A percentile compares a stretch with the other conserved stretches of the same genome.
phyloP scores from a whole-genome alignment of 2,113 vertebrate genomes.

The Ciconia boyciana region DNA sequence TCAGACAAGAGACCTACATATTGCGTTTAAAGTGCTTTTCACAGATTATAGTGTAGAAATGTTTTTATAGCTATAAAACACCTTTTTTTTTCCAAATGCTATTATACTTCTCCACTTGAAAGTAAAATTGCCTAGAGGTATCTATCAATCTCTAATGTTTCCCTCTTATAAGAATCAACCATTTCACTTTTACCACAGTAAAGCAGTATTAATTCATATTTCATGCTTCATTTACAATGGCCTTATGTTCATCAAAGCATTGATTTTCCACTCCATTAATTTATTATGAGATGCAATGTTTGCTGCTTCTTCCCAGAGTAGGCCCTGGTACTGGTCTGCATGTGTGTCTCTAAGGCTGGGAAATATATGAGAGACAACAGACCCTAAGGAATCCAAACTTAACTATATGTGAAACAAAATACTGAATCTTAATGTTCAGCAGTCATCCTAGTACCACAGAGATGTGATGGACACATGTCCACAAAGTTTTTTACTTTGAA shows the following conservation, averaged over 20 bases:
- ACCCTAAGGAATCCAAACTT: neutral
- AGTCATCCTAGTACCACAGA: neutral
- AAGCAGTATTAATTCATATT: constrained; percentile 19
- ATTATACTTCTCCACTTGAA: neutral
- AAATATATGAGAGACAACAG: neutral
- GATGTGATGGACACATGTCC: neutral
- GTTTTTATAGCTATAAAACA: neutral
- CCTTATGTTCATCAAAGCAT: constrained; percentile 38
- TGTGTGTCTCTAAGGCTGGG: neutral
- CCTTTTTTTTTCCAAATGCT: neutral
- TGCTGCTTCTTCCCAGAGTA: neutral
- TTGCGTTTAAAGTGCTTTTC: neutral
- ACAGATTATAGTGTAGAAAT: neutral
- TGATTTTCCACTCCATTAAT: constrained; percentile 40
- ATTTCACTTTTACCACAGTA: neutral
- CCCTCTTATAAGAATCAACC: neutral
- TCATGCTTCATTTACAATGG: constrained; percentile 21
- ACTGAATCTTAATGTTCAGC: neutral
- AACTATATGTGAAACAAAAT: neutral
- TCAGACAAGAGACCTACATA: neutral
- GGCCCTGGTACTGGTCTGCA: neutral
- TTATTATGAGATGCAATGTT: constrained; percentile 10
- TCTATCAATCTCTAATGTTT: constrained; percentile 5
- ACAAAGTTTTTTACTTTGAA: neutral
- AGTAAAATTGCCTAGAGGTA: neutral